Evolutionary conservation across 2,113 vertebrate genomes (phyloP).

Genomic region (Rutilus rutilus): DNA sequence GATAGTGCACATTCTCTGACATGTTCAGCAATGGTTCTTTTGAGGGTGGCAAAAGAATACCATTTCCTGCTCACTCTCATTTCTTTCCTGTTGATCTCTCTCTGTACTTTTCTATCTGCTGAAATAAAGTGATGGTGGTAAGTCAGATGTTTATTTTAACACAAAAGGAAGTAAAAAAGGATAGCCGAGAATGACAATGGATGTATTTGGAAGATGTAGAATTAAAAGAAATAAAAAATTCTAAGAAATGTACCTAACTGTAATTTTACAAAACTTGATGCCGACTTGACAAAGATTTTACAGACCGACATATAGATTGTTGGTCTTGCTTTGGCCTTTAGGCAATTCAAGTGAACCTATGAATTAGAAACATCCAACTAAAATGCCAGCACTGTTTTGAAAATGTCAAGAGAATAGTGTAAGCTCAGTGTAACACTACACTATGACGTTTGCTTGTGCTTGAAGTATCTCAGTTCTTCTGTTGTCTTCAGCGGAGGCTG

Average conservation of each 20-base stretch:
- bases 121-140: neutral
- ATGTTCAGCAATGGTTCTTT: neutral
- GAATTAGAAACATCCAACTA: neutral
- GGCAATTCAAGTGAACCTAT: slow-evolving; percentile 8
- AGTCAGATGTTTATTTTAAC: too few relatives aligned
- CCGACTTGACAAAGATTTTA: too few relatives aligned
- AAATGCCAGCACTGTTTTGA: neutral
- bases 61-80: neutral
- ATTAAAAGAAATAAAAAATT: too few relatives aligned
- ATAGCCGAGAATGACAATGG: too few relatives aligned
- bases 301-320: too few relatives aligned
- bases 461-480: slow-evolving; percentile 2
- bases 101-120: neutral
- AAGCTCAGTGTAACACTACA: neutral
- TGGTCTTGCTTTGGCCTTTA: neutral
- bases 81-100: too few relatives aligned
- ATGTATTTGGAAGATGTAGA: too few relatives aligned
- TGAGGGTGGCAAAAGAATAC: neutral
- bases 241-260: too few relatives aligned
- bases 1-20: too few relatives aligned
- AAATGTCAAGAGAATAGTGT: slow-evolving; percentile 35
- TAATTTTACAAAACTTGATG: too few relatives aligned
- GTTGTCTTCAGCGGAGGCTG: neutral
- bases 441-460: slow-evolving; percentile 42
- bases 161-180: too few relatives aligned